phyloP scores from a whole-genome alignment of 2,888 invertebrate genomes.

The Agrotis puta region DNA sequence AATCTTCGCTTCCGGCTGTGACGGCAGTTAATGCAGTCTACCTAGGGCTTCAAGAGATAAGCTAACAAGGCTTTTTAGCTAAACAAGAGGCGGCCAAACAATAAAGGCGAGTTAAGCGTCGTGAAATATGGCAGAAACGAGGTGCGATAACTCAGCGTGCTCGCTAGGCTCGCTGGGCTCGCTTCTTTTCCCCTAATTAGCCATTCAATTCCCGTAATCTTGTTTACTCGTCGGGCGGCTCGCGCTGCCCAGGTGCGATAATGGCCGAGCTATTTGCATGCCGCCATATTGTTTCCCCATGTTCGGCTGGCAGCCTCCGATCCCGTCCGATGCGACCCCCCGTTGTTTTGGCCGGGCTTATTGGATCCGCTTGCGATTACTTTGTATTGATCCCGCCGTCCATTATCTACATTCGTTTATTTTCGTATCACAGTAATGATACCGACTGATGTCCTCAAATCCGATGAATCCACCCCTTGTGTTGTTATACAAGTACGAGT shows the following conservation, averaged over 20 bases:
- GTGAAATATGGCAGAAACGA: constrained; percentile 89
- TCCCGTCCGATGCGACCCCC: constrained; percentile 85
- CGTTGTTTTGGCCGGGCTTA: constrained; percentile 89
- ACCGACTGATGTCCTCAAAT: constrained; percentile 83
- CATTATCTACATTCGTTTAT: constrained; percentile 90
- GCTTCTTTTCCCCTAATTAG: constrained; percentile 91
- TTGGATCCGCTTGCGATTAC: constrained; percentile 90
- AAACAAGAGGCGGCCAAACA: constrained; percentile 88
- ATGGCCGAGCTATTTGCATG: constrained; percentile 91
- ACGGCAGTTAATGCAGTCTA: constrained; percentile 87
- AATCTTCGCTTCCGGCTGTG: constrained; percentile 80
- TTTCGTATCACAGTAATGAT: constrained; percentile 88
- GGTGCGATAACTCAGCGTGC: constrained; percentile 86
- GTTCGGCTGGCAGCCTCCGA: constrained; percentile 84
- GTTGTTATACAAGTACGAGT: constrained; percentile 71
- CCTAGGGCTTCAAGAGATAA: constrained; percentile 86
- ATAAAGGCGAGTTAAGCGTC: constrained; percentile 88
- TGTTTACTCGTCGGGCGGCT: constrained; percentile 88
- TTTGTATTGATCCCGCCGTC: constrained; percentile 90
- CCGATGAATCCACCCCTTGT: constrained; percentile 75
- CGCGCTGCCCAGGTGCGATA: constrained; percentile 90
- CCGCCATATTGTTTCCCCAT: constrained; percentile 90
- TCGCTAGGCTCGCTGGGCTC: constrained; percentile 80
- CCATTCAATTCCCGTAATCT: constrained; percentile 91
- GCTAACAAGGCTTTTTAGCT: constrained; percentile 88